Evolutionary conservation across 2,113 vertebrate species (phyloP).

Genomic region (Dipodomys ordii): DNA sequence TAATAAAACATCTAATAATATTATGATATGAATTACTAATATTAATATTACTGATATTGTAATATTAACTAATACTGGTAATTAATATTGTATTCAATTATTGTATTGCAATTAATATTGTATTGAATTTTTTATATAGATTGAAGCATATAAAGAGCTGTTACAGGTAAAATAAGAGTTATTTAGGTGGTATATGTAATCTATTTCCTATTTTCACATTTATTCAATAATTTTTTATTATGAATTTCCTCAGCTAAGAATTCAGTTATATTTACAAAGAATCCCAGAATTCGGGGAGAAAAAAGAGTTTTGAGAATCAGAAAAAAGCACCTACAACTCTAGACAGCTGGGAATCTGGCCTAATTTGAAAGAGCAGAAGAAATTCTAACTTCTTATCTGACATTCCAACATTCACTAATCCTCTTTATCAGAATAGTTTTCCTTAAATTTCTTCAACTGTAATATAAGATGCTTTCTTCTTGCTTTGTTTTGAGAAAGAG

Average conservation of each 20-base stretch:
- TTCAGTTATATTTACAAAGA: conserved; percentile 1
- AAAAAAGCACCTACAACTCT: conserved; percentile 38
- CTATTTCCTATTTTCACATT: neutral
- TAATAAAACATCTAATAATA: no score
- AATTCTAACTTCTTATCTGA: conserved; percentile 58
- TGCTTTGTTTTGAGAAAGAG: conserved; percentile 62
- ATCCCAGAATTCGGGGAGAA: conserved; percentile 21
- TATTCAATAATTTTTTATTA: neutral
- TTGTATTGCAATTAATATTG: neutral
- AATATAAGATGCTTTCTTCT: conserved; percentile 44
- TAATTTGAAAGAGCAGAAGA: conserved; percentile 58
- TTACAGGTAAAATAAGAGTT: neutral
- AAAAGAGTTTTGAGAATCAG: conserved; percentile 40
- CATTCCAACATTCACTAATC: conserved; percentile 48
- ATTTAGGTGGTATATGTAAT: neutral
- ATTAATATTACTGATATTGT: no score
- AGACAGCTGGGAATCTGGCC: conserved; percentile 56
- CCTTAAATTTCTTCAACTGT: conserved; percentile 35
- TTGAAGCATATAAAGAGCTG: neutral
- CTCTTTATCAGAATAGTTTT: conserved; percentile 48
- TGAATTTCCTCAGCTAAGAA: neutral
- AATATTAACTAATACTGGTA: neutral
- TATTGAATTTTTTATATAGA: neutral
- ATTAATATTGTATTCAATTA: neutral
- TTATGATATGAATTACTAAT: no score